Base-by-base conservation (phyloP, 2,888 invertebrate species). In the Xylocampa areola region DNA sequence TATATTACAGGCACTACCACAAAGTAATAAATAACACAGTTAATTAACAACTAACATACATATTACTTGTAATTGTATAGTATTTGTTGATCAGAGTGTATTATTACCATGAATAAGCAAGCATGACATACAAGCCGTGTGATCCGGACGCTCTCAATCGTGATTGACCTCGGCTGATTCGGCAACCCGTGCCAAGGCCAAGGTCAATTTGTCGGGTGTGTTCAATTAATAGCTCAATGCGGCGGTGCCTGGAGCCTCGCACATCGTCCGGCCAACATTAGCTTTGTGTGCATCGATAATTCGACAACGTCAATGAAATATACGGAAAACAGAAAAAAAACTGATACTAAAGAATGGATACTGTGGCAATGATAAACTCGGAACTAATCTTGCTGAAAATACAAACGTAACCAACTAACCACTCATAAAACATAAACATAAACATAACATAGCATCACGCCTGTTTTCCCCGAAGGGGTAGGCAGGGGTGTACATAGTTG, bases 151-250 rank as follows among this genome's bases (percentile, higher is more conserved):
- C 86, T 85, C 83, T 86, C 89, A 91, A 90, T 92, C 89, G 87
- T 74, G 74, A 79, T 59, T 82, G 90, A 90, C 91, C 92, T 92
- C 91, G 88, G 76, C 75, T 79, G 87, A 89, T 92, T 92, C 90
- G 91, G 91, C 92, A 90, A 88, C 90, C 86, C 85, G 86, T 85
- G 87, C 87, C 91, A 93, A 93, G 93, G 93, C 90, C 92, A 93
- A 92, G 93, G 93, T 82, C 90, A 82, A 80, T 81, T 82, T 73
- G 84, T 77, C 82, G 86, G 84, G 81, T 88, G 85, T 81, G 85
- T 82, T 86, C 89, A 91, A 91, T 91, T 91, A 91, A 84, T 85
- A 82, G 82, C 81, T 76, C 74, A 78, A 78, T 75, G 69, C 74
- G 78, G 74, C 68, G 76, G 75, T 71, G 77, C 71, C 69, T 74